Evolutionary conservation across 2,888 invertebrate species (phyloP), one percentile per base, ranked within the genome.

Genomic region (Aporophyla lueneburgensis): DNA sequence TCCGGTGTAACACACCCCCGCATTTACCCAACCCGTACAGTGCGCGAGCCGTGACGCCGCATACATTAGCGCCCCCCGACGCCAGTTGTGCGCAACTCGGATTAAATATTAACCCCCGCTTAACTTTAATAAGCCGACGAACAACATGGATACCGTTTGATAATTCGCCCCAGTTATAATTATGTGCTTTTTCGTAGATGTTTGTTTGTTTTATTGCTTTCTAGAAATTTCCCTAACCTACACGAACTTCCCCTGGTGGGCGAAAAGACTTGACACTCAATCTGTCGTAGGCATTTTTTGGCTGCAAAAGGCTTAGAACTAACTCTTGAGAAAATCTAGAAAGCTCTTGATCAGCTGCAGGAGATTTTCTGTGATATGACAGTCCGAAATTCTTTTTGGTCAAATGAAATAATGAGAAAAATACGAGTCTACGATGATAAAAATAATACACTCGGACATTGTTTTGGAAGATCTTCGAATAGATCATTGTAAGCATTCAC

Each of bases 91-190:
- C 91, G 88, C 84, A 90, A 89, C 89, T 89, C 86, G 89, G 91
- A 89, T 92, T 92, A 92, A 92, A 92, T 91, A 91, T 92, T 90
- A 92, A 92, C 89, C 88, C 89, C 82, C 88, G 90, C 86, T 91
- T 91, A 89, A 92, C 91, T 92, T 92, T 92, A 93, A 91, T 93
- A 93, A 93, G 91, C 91, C 85, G 81, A 86, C 84, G 84, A 89
- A 89, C 91, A 89, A 89, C 89, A 84, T 81, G 80, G 86, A 89
- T 86, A 87, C 86, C 86, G 87, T 89, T 90, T 89, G 90, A 91
- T 91, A 86, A 90, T 90, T 89, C 86, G 85, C 85, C 84, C 87
- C 74, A 82, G 78, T 74, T 81, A 74, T 81, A 76, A 84, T 80
- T 83, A 81, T 75, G 68, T 78, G 66, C 74, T 81, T 82, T 86